phyloP scores from a whole-genome alignment of 2,888 invertebrate genomes.

The Ectropis crepuscularia region DNA sequence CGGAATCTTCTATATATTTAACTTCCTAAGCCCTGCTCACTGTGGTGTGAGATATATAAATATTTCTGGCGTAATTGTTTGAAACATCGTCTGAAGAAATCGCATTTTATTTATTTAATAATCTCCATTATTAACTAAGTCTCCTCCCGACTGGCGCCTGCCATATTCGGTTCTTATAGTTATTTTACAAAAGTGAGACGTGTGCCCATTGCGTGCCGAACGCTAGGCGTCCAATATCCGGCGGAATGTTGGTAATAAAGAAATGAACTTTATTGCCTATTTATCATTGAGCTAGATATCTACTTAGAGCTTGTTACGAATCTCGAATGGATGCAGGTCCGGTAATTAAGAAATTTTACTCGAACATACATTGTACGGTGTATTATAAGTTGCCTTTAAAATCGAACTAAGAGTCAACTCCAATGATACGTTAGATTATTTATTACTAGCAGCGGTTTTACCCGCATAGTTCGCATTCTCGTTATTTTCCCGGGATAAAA shows the following conservation, averaged over 20 bases:
- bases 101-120: neutral
- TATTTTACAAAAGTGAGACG: constrained; percentile 49
- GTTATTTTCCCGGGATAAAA: too few relatives aligned
- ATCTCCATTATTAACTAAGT: neutral
- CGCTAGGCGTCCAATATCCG: constrained; percentile 51
- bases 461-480: too few relatives aligned
- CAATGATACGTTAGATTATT: too few relatives aligned
- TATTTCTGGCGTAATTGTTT: neutral
- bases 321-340: constrained; percentile 6
- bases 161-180: constrained; percentile 12
- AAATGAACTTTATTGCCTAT: constrained; percentile 21
- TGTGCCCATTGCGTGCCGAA: constrained; percentile 54
- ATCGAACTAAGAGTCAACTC: too few relatives aligned
- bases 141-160: constrained; percentile 18
- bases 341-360: neutral
- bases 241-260: constrained; percentile 43
- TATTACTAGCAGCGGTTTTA: too few relatives aligned
- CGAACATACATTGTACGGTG: too few relatives aligned
- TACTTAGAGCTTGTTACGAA: constrained; percentile 10
- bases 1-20: too few relatives aligned
- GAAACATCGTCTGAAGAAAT: neutral
- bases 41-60: too few relatives aligned
- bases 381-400: too few relatives aligned
- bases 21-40: too few relatives aligned
- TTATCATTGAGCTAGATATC: constrained; percentile 12